Evolutionary conservation across 2,113 vertebrate species (phyloP), one percentile per base, ranked within the genome.

Genomic region (Caretta caretta): DNA sequence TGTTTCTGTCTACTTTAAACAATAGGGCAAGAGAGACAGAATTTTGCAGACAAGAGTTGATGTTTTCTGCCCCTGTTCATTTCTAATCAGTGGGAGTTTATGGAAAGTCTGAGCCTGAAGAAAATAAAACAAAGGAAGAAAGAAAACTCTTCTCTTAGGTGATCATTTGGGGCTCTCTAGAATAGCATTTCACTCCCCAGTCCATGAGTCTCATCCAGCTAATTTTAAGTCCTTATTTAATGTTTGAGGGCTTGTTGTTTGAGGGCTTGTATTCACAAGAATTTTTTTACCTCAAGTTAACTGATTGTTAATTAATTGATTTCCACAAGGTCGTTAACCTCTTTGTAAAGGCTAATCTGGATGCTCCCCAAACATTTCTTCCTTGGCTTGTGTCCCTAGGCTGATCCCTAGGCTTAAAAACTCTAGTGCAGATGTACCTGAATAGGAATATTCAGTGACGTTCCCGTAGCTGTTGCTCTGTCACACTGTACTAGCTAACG

Each of bases 71-170:
- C 91, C 88, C 84, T 86, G 93, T 96, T 94, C 88, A 82, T 82
- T 96, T 94, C 91, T 83, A 94, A 97, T 94, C 97, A 96, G 97
- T 97, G 92, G 96, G 94, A 97, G 95, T 97, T 95, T 97, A 97
- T 97, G 91, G 91, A 95, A 96, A 94, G 75, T n/a, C 86, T 97
- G 90, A 86, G 82, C 84, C 86, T 69, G 84, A 69, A 97, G 93
- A 89, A 96, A 97, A 96, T 76, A 92, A 94, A 97, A 88, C 49
- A 92, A 94, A 97, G 10, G 2, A 69, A 90, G 84, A 93, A 80
- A 88, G 79, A 94, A 95, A 95, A 85, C 86, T 93, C 89, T 89
- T 93, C 86, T 94, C 69, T 51, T 86, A 92, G 93, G 82, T 97
- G 96, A 96, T 97, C 0, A 38, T 95, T 97, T 96, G 96, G 95